Percentiles rank a stretch among this genome's conserved stretches.
phyloP scores from a whole-genome alignment of 2,797 vertebrate genomes.

The Xenopus petersii region DNA sequence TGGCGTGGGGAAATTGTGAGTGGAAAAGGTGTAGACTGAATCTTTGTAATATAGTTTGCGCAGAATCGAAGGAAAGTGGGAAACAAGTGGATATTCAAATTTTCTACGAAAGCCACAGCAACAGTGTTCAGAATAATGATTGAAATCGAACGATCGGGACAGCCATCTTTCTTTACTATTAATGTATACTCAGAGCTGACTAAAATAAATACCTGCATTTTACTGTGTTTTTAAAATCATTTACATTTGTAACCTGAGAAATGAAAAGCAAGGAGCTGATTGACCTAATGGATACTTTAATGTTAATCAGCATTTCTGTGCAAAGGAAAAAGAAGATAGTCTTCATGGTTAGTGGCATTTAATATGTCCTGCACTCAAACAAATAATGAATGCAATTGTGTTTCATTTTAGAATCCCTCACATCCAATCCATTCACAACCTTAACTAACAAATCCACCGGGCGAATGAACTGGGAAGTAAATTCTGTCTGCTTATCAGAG shows the following conservation, averaged over 20 bases:
- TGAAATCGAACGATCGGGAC: constrained; percentile 4
- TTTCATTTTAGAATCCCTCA: constrained; percentile 40
- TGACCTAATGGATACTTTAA: constrained; percentile 42
- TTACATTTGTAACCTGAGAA: constrained; percentile 33
- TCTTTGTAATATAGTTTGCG: constrained; percentile 51
- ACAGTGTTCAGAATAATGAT: constrained; percentile 3
- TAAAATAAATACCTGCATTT: constrained; percentile 33
- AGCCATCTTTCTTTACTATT: constrained; percentile 4
- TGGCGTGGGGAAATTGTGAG: constrained; percentile 56
- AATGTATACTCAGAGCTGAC: constrained; percentile 10
- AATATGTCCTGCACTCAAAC: constrained; percentile 43
- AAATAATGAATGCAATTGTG: constrained; percentile 44
- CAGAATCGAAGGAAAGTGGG: constrained; percentile 15
- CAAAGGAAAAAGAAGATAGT: constrained; percentile 40
- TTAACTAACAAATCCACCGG: constrained; percentile 14
- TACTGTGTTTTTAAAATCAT: constrained; percentile 20
- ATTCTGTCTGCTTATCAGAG: not conserved
- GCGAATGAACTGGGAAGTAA: constrained; percentile 14
- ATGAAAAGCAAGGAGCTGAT: constrained; percentile 16
- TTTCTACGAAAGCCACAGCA: not conserved
- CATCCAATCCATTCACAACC: constrained; percentile 31
- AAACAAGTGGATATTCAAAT: constrained; percentile 1
- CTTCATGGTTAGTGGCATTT: constrained; percentile 39
- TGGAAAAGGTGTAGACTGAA: constrained; percentile 52
- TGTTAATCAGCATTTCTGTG: constrained; percentile 38